Percentiles rank a stretch among this genome's conserved stretches.
Evolutionary conservation across 2,113 vertebrate genomes (phyloP).

Genomic region (Chaenogobius annularis): DNA sequence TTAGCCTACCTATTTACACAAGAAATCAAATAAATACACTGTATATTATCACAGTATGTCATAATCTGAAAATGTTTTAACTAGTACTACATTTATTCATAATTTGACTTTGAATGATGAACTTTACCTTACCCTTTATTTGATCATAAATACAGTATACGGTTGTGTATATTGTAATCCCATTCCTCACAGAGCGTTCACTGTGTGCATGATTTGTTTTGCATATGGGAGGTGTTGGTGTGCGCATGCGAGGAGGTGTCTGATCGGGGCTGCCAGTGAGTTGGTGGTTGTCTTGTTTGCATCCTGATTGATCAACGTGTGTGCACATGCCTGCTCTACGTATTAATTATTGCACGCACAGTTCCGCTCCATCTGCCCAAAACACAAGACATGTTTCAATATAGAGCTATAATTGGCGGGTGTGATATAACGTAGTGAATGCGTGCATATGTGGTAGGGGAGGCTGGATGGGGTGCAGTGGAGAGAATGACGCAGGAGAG

Average conservation of each 20-base stretch:
- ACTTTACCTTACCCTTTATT: background rate
- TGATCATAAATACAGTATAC: background rate
- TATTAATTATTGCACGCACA: constrained; percentile 53
- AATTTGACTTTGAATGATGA: background rate
- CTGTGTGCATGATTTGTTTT: constrained; percentile 17
- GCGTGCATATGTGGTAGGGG: constrained; percentile 7
- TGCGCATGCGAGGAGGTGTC: constrained; percentile 4
- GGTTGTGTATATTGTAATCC: background rate
- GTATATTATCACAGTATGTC: no score
- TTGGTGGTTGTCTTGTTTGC: constrained; percentile 38
- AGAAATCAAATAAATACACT: no score
- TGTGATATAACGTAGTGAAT: constrained; percentile 10
- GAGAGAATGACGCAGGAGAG: constrained; percentile 24
- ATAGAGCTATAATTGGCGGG: constrained; percentile 2
- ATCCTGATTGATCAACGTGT: constrained; percentile 42
- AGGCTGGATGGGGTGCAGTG: constrained; percentile 1
- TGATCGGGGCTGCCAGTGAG: constrained; percentile 15
- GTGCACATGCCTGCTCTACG: constrained; percentile 35
- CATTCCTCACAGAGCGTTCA: constrained; percentile 6
- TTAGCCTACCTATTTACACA: no score
- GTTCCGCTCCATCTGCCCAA: constrained; percentile 45
- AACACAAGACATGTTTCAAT: background rate
- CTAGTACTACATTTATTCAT: no score
- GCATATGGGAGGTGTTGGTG: constrained; percentile 1
- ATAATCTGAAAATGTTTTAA: no score